phyloP scores from a whole-genome alignment of 2,888 invertebrate genomes.

The Eupeodes luniger region DNA sequence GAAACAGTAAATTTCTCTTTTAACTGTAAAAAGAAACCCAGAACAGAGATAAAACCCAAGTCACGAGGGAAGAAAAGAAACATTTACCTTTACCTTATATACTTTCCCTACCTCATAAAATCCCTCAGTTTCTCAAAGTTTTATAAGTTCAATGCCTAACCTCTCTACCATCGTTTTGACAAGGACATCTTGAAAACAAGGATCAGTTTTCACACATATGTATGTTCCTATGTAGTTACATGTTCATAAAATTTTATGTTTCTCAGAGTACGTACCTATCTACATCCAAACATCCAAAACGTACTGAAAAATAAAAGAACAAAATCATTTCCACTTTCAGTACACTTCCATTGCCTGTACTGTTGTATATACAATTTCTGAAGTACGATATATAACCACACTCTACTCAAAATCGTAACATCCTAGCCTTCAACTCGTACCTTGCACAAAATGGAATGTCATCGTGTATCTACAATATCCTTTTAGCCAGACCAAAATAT shows the following conservation, averaged over 20 bases:
- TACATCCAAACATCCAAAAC: not conserved
- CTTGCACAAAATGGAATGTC: not conserved
- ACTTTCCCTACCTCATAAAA: too few species aligned
- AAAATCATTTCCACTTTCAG: conserved; percentile 29
- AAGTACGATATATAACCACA: conserved; percentile 10
- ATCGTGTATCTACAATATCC: not conserved
- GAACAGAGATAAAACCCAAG: conserved; percentile 13
- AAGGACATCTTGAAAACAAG: conserved; percentile 30
- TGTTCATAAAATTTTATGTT: conserved; percentile 33
- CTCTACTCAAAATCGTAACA: conserved; percentile 10
- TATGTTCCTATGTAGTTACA: not conserved
- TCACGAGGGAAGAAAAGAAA: conserved; percentile 18
- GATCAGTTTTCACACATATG: conserved; percentile 10
- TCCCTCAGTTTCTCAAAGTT: not conserved
- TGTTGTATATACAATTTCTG: too few species aligned
- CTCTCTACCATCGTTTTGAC: not conserved
- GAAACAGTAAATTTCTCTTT: conserved; percentile 15
- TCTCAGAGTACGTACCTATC: not conserved
- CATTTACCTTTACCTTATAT: conserved; percentile 21
- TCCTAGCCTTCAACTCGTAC: conserved; percentile 1
- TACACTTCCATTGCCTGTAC: not conserved
- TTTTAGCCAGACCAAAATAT: not conserved
- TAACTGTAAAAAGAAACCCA: not conserved
- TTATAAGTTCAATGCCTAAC: conserved; percentile 23
- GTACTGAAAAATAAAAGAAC: not conserved